Base-by-base conservation (phyloP, 2,888 invertebrate species). In the Thymelicus lineola region DNA sequence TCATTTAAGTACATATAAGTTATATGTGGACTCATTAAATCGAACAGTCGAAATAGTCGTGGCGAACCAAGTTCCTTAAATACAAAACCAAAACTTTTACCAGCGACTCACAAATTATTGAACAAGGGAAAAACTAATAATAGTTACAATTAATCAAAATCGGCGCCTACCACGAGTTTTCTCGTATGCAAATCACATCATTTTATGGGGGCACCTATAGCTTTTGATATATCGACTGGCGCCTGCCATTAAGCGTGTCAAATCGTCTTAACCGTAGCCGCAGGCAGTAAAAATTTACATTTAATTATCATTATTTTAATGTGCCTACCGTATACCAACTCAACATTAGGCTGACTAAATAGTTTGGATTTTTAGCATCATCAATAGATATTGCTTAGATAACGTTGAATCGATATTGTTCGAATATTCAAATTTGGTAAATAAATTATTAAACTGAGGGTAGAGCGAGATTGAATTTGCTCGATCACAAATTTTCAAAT, bases 201-300 rank as follows among this genome's bases (percentile, higher is more conserved):
- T 50, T 59, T 38, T 66, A 66, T 38, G n/a, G 36, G 35, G 57
- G 28, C 20, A 53, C 53, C 53, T 5, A 35, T 38, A 50, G 20
- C 38, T 20, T 46, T 15, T 48, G 20, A 20, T 14, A 60, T 59
- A 66, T 36, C 38, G 60, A 4, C 60, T 60, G 66, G 66, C 66
- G 66, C 66, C 66, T 66, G 59, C 42, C 36, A 50, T 66, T 57
- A 66, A 12, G 12, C 38, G 64, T 64, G 64, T 55, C 64, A 64
- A 55, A 57, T 55, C 38, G 38, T 45, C 14, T 42, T 42, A 55
- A 38, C 7, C 63, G 55, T 28, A 64, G 64, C 64, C 20, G 20
- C 20, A 20, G 36, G 36, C 57, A 57, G 36, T 57, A 36, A 57
- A 57, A 57, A 57, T 57, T 57, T 36, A 53, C 36, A 57, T 36